Conservation (phyloP, 2,888 invertebrate genomes). For the Eueremaeus valkanovi region DNA sequence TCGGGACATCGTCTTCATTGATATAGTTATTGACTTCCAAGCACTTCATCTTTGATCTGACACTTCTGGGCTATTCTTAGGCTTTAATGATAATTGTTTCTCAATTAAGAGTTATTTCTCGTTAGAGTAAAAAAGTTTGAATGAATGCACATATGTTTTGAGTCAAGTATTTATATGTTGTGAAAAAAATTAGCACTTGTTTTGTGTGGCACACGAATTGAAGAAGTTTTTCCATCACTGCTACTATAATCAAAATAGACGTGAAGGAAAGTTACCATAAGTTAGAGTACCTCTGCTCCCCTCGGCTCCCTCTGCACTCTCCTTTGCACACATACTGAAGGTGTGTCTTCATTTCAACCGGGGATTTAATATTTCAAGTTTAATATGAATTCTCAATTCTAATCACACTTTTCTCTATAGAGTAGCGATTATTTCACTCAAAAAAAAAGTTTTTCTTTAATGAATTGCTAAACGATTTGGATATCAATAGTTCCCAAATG, state of each 20-base stretch:
- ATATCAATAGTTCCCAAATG: no score
- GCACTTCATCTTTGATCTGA: neutral
- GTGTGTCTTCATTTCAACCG: neutral
- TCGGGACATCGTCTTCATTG: slow-evolving; percentile 20
- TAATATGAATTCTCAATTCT: no score
- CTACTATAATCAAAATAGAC: neutral
- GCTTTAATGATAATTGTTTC: neutral
- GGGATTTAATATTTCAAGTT: no score
- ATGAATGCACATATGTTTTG: no score
- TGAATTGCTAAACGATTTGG: no score
- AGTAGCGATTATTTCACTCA: no score
- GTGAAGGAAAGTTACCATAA: neutral
- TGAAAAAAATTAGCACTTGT: no score
- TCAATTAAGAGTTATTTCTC: neutral
- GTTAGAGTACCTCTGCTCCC: no score
- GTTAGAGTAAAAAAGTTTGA: neutral
- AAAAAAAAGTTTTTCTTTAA: neutral
- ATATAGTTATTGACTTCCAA: slow-evolving; percentile 9
- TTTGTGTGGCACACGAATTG: no score
- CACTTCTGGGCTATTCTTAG: neutral
- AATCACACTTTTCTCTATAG: no score
- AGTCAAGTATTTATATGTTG: no score
- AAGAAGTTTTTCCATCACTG: neutral
- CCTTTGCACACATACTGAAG: neutral
- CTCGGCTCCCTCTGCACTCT: no score